Evolutionary conservation across 2,797 vertebrate species (phyloP).

Genomic region (Prionace glauca): DNA sequence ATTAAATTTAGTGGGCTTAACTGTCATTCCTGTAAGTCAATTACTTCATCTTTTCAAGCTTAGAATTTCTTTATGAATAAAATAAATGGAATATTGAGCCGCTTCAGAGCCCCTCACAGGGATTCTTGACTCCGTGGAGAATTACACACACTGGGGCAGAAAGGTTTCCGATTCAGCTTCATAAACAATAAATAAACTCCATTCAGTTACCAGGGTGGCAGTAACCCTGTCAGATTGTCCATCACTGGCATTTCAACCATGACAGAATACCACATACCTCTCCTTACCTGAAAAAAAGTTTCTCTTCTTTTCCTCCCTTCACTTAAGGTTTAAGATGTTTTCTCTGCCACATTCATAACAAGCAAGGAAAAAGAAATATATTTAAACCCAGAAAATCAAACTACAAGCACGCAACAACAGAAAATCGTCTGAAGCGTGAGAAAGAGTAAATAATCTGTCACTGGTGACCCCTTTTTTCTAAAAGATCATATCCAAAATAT

Average conservation of each 20-base stretch:
- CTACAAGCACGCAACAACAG: background rate
- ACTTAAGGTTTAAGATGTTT: background rate
- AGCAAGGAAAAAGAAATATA: background rate
- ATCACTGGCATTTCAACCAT: slow-evolving; percentile 23
- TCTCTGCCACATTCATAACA: background rate
- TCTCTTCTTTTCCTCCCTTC: background rate
- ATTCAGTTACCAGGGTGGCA: slow-evolving; percentile 58
- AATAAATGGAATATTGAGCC: slow-evolving; percentile 78
- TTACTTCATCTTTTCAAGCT: slow-evolving; percentile 77
- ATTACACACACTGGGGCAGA: slow-evolving; percentile 63
- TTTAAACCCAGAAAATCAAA: slow-evolving; percentile 16
- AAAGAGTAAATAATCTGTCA: background rate
- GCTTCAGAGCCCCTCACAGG: slow-evolving; percentile 48
- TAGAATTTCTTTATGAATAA: slow-evolving; percentile 77
- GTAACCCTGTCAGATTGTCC: slow-evolving; percentile 61
- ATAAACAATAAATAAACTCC: slow-evolving; percentile 67
- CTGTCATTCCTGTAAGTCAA: slow-evolving; percentile 76
- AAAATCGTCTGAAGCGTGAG: background rate
- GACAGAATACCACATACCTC: background rate
- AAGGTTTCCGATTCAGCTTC: slow-evolving; percentile 58
- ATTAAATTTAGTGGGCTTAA: slow-evolving; percentile 79
- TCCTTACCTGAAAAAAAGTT: background rate
- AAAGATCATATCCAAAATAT: background rate
- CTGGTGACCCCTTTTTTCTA: background rate
- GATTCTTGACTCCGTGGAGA: slow-evolving; percentile 59